Percentiles rank a stretch among this genome's conserved stretches.
Evolutionary conservation across 1,140 invertebrate species (phyloP).

Genomic region (Cheumatopsyche charites): DNA sequence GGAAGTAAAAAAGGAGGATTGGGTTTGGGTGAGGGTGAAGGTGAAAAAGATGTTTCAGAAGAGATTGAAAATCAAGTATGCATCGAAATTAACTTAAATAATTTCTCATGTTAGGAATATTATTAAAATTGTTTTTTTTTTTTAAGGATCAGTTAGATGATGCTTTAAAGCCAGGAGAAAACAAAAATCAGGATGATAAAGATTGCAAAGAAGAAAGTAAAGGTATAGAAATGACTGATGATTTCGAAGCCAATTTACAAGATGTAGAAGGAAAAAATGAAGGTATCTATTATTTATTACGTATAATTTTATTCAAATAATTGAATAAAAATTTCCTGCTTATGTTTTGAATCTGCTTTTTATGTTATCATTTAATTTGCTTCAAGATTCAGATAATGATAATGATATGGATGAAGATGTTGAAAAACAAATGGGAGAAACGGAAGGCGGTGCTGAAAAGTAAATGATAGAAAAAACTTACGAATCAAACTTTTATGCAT

Average conservation of each 20-base stretch:
- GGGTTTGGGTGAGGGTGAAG: constrained; percentile 92
- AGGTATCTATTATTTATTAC: constrained; percentile 49
- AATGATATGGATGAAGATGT: constrained; percentile 75
- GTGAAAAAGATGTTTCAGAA: constrained; percentile 94
- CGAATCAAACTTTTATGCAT: constrained; percentile 54
- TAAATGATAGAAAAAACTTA: no score
- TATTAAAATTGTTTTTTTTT: background rate
- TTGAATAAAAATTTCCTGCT: background rate
- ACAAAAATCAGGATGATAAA: constrained; percentile 73
- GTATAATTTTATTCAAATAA: background rate
- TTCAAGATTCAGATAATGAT: constrained; percentile 53
- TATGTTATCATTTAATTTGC: no score
- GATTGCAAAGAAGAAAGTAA: constrained; percentile 92
- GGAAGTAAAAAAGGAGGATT: constrained; percentile 70
- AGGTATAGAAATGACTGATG: constrained; percentile 92
- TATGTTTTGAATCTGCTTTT: no score
- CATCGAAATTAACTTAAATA: background rate
- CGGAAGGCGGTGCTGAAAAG: constrained; percentile 81
- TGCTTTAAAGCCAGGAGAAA: constrained; percentile 77
- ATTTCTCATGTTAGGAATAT: background rate
- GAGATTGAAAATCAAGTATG: constrained; percentile 77
- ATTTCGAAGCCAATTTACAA: constrained; percentile 75
- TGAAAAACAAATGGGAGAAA: constrained; percentile 96
- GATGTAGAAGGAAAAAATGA: constrained; percentile 74
- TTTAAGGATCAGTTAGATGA: constrained; percentile 91